Evolutionary conservation across 2,888 invertebrate species (phyloP).

Genomic region (Drosophila demipolita): DNA sequence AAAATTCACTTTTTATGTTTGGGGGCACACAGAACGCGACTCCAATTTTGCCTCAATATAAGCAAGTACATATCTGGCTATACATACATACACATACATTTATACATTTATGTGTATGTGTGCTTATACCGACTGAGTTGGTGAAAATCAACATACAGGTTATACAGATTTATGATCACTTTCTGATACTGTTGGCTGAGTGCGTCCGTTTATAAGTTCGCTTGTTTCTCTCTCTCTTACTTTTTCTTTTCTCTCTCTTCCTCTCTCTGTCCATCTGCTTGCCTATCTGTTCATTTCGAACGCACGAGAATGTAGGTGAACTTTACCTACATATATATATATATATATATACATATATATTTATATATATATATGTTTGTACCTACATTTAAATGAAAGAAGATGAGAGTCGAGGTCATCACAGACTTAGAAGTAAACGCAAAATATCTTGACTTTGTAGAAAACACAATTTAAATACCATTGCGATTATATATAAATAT

Average conservation of each 20-base stretch:
- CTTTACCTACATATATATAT: conserved; percentile 7
- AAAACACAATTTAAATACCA: conserved; percentile 22
- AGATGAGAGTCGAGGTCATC: conserved; percentile 33
- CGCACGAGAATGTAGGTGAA: conserved; percentile 57
- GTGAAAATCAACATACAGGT: conserved; percentile 75
- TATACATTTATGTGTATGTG: conserved; percentile 1
- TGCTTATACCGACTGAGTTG: conserved; percentile 34
- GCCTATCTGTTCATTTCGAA: conserved; percentile 7
- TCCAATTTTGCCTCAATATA: conserved; percentile 8
- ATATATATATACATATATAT: neutral
- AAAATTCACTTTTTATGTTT: conserved; percentile 69
- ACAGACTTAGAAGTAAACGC: neutral
- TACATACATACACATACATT: neutral
- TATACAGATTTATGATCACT: conserved; percentile 76
- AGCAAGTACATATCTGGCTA: conserved; percentile 29
- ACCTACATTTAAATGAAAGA: conserved; percentile 33
- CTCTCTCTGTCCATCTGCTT: neutral
- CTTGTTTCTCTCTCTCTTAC: neutral
- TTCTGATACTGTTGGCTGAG: conserved; percentile 62
- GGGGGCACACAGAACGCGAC: conserved; percentile 41
- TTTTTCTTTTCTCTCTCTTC: no score
- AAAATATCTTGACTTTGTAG: conserved; percentile 18
- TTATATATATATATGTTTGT: neutral
- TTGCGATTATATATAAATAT: conserved; percentile 19
- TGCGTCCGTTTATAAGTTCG: conserved; percentile 24